Evolutionary conservation across 1,140 invertebrate species (phyloP), one percentile per base, ranked within the genome.

Genomic region (Spodoptera frugiperda): DNA sequence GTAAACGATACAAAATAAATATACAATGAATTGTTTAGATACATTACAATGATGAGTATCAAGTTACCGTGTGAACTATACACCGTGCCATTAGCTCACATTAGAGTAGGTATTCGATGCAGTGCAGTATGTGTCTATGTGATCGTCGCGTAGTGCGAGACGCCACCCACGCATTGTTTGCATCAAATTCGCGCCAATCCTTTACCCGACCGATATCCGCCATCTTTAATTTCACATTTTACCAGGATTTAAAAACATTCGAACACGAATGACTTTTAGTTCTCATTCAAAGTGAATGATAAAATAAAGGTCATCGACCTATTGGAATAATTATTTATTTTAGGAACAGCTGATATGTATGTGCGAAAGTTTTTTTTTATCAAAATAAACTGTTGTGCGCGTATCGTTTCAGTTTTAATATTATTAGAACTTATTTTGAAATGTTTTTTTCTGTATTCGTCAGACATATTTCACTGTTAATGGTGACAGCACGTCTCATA

Each of bases 51-150:
- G n/a, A 30, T n/a, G 8, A n/a, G 59, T 63, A 44, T 63, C 59
- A 17, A 19, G 59, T 63, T 63, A 63, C 59, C 15, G 59, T 63
- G 33, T 44, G 59, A 44, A 61, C 30, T 61, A 44, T 17, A 15
- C 11, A 33, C 3, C 9, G 59, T 63, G 59, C 19, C 59, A 61
- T 44, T 61, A 63, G 59, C 33, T 11, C 9, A 63, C 33, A 63
- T 63, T 46, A 46, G n/a, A 39, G 33, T 39, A 39, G 33, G 33
- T 39, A 63, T 63, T 17, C 15, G 17, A n/a, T 15, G 19, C 55
- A 53, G 14, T 53, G 15, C 17, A 53, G 5, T 33, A 59, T 15
- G 25, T 59, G 5, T 33, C 12, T 33, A 59, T 15, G 25, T 59
- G 5, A 59, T 21, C 33, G 33, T 39, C 33, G 33, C 33, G 33